Conservation (phyloP, 2,888 invertebrate genomes). For the Temnothorax unifasciatus region DNA sequence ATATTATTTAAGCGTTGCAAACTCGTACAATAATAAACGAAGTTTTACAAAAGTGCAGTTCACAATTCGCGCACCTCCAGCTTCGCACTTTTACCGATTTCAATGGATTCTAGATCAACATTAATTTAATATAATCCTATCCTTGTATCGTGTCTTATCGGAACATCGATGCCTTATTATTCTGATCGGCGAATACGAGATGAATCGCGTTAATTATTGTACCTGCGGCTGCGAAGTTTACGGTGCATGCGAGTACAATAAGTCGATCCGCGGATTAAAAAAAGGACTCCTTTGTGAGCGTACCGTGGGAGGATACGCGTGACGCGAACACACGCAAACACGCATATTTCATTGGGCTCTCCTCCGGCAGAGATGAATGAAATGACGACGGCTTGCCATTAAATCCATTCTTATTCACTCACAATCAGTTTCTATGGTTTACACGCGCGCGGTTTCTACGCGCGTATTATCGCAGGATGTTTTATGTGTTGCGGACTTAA, state of each 20-base stretch:
- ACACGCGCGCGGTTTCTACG: slow-evolving; percentile 48
- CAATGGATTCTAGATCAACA: not conserved
- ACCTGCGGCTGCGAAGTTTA: slow-evolving; percentile 10
- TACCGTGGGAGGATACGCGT: slow-evolving; percentile 43
- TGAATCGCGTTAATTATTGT: slow-evolving; percentile 31
- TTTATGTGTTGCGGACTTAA: slow-evolving; percentile 40
- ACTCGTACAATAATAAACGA: not conserved
- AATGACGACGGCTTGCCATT: slow-evolving; percentile 69
- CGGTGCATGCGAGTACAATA: slow-evolving; percentile 23
- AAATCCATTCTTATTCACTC: slow-evolving; percentile 60
- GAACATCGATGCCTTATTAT: not conserved
- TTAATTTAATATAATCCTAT: not conserved
- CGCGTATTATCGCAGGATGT: slow-evolving; percentile 62
- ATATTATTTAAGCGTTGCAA: not conserved
- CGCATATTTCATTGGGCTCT: slow-evolving; percentile 56
- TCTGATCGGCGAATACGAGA: not conserved
- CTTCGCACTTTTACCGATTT: not conserved
- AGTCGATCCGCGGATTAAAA: slow-evolving; percentile 48
- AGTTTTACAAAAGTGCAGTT: not conserved
- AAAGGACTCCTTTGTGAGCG: slow-evolving; percentile 48
- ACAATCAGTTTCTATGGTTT: slow-evolving; percentile 24
- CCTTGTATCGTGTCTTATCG: not conserved
- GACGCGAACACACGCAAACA: slow-evolving; percentile 36
- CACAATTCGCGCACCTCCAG: not conserved
- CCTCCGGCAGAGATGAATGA: slow-evolving; percentile 74